These are phyloP conservation scores for Phaenicophaeus curvirostris DNA, from an alignment of 2,797 vertebrate genomes.

Conservation along the genomic window DNA sequence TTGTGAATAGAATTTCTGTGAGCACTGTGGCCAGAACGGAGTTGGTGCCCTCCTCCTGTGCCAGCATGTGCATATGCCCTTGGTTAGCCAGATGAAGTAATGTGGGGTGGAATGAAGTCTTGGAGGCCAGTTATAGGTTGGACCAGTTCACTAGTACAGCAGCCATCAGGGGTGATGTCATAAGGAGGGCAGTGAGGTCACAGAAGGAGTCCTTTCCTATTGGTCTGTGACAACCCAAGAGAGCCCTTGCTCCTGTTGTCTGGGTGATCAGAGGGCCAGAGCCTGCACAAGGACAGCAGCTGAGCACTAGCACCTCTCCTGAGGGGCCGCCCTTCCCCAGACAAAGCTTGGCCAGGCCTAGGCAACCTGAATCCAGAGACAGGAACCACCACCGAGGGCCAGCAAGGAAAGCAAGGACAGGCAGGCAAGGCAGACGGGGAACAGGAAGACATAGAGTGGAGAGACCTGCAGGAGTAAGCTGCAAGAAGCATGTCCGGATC, in stretches of 20 bases:
- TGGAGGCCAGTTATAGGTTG: too few relatives aligned
- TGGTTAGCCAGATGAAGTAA: neutral
- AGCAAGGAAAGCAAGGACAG: too few relatives aligned
- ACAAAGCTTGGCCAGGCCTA: neutral
- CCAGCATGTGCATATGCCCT: neutral
- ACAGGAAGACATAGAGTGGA: too few relatives aligned
- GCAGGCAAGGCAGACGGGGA: too few relatives aligned
- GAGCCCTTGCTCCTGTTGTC: neutral
- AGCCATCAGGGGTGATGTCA: too few relatives aligned
- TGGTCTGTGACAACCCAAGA: neutral
- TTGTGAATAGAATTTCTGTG: neutral
- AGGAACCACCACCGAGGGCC: too few relatives aligned
- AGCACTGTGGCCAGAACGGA: neutral
- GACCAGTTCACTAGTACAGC: too few relatives aligned
- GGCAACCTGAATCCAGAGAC: too few relatives aligned
- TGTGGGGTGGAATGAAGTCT: neutral
- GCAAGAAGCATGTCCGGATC: neutral
- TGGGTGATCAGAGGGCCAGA: neutral
- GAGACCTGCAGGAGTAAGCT: too few relatives aligned
- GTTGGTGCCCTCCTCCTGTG: neutral
- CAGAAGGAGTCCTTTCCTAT: neutral
- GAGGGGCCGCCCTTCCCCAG: neutral
- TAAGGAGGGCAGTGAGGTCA: too few relatives aligned
- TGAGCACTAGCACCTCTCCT: neutral
- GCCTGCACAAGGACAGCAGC: too few relatives aligned